phyloP scores from a whole-genome alignment of 2,797 vertebrate species.

The Cirrhinus mrigala region DNA sequence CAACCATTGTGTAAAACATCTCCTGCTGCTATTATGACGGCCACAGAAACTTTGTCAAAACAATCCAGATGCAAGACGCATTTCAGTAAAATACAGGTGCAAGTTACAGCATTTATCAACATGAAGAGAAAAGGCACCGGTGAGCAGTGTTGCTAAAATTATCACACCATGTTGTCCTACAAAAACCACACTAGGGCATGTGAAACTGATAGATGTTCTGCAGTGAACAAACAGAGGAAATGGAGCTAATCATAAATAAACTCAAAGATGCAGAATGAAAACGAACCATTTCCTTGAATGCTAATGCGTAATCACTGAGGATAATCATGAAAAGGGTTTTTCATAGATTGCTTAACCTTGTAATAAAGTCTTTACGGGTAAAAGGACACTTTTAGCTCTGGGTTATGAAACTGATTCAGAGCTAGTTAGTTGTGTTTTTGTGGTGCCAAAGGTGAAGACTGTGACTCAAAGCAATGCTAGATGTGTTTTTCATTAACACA shows the following conservation, averaged over 20 bases:
- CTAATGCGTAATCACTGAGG: background rate
- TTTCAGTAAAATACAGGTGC: background rate
- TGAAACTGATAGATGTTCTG: background rate
- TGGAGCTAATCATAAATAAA: background rate
- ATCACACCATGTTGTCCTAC: slow-evolving; percentile 35
- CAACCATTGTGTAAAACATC: background rate
- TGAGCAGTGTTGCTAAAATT: slow-evolving; percentile 31
- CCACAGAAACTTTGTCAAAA: background rate
- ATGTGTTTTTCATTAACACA: background rate
- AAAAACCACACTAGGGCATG: background rate
- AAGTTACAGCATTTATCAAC: background rate
- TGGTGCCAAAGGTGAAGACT: background rate
- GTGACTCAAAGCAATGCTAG: background rate
- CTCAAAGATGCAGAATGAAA: background rate
- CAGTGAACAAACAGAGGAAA: background rate
- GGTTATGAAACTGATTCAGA: background rate
- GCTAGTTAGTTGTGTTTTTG: background rate
- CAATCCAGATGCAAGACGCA: background rate
- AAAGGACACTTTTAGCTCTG: background rate
- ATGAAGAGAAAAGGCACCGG: slow-evolving; percentile 15
- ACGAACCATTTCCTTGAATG: background rate
- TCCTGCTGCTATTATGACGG: background rate
- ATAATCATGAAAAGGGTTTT: background rate
- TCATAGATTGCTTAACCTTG: background rate
- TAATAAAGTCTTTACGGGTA: background rate